Evolutionary conservation across 2,797 vertebrate species (phyloP).

Genomic region (Anguilla anguilla): DNA sequence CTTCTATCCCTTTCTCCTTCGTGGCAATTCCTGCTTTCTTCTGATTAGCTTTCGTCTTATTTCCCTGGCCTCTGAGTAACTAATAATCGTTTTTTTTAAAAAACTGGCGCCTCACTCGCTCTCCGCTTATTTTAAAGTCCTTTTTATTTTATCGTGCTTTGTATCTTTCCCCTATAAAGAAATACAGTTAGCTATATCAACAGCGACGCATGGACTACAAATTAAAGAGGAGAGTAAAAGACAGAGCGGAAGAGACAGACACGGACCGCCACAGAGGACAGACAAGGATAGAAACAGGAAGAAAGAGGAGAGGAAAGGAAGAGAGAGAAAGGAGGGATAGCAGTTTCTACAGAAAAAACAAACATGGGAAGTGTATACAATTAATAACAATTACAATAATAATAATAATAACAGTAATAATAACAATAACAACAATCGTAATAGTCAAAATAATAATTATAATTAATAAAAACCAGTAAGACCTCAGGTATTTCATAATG

Average conservation of each 20-base stretch:
- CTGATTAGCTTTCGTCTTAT: constrained; percentile 16
- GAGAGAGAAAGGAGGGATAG: constrained; percentile 62
- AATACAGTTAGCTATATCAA: constrained; percentile 84
- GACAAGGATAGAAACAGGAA: constrained; percentile 56
- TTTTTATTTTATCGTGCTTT: constrained; percentile 83
- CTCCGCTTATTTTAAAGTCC: constrained; percentile 57
- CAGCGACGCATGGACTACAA: constrained; percentile 77
- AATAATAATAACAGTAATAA: constrained; percentile 80
- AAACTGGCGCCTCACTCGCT: constrained; percentile 26
- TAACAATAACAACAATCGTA: constrained; percentile 72
- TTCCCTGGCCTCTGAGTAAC: not conserved
- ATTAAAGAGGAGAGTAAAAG: constrained; percentile 61
- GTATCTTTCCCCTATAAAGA: constrained; percentile 83
- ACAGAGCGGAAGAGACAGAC: constrained; percentile 24
- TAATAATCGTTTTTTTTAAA: constrained; percentile 7
- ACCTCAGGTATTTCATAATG: constrained; percentile 76
- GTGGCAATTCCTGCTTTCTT: constrained; percentile 30
- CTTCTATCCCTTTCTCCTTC: not conserved
- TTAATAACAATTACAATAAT: constrained; percentile 79
- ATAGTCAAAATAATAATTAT: constrained; percentile 75
- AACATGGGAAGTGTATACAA: constrained; percentile 73
- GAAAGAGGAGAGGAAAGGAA: constrained; percentile 62
- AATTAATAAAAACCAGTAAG: constrained; percentile 70
- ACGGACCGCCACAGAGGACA: constrained; percentile 36
- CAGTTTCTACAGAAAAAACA: constrained; percentile 71